Percentiles rank a stretch among this genome's conserved stretches.
Evolutionary conservation across 2,888 invertebrate species (phyloP).

Genomic region (Phalangium opilio): DNA sequence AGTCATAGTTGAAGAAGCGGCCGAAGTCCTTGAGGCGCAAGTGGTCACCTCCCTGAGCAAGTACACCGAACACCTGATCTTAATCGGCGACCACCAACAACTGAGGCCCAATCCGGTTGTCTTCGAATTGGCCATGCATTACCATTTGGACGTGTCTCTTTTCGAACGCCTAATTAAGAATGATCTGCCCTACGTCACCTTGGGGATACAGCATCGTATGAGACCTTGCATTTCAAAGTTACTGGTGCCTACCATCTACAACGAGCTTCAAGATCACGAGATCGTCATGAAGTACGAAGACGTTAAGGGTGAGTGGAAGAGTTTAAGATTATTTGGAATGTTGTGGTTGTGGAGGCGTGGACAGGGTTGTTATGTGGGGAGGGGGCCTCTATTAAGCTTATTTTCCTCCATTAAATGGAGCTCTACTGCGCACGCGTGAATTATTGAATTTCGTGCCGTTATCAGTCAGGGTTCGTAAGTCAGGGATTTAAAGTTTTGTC

Average conservation of each 20-base stretch:
- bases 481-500: too few relatives aligned
- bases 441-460: too few relatives aligned
- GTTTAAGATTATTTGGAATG: too few relatives aligned
- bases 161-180: constrained; percentile 65
- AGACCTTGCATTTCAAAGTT: constrained; percentile 44
- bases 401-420: too few relatives aligned
- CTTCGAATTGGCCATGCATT: constrained; percentile 47
- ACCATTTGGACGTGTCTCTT: constrained; percentile 56
- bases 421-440: too few relatives aligned
- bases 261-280: constrained; percentile 3
- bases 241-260: constrained; percentile 36
- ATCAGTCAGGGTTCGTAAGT: too few relatives aligned
- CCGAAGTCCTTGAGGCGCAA: constrained; percentile 36
- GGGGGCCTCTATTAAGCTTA: too few relatives aligned
- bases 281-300: constrained; percentile 21
- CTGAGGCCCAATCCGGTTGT: constrained; percentile 55
- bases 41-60: constrained; percentile 31
- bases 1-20: constrained; percentile 36
- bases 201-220: constrained; percentile 61
- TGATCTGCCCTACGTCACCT: constrained; percentile 41
- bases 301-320: constrained; percentile 22
- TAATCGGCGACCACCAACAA: constrained; percentile 60
- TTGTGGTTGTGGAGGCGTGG: too few relatives aligned
- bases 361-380: too few relatives aligned
- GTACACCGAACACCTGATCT: constrained; percentile 28